Conservation (phyloP, 2,888 invertebrate species). For the Agrotis exclamationis region DNA sequence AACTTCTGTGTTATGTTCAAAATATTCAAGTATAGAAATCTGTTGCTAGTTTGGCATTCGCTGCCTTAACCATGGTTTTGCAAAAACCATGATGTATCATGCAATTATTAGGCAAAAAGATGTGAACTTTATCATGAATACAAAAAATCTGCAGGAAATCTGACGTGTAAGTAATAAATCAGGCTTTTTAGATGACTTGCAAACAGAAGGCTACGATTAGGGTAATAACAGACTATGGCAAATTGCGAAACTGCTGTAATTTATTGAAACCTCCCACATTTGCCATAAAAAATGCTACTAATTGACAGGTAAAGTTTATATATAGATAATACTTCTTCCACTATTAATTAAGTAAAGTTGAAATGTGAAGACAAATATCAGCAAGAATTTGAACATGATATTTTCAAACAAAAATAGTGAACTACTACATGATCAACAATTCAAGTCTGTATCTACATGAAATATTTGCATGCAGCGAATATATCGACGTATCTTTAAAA, state of each 20-base stretch:
- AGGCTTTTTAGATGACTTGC: constrained; percentile 47
- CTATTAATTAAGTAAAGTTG: neutral
- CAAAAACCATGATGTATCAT: neutral
- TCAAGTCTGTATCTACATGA: neutral
- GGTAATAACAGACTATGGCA: constrained; percentile 36
- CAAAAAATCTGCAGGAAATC: constrained; percentile 35
- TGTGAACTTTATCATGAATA: constrained; percentile 6
- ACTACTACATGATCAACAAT: neutral
- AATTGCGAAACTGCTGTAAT: constrained; percentile 31
- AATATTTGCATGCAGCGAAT: neutral
- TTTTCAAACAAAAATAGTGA: neutral
- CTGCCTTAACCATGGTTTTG: neutral
- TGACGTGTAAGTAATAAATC: constrained; percentile 47
- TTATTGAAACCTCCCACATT: constrained; percentile 34
- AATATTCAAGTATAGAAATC: neutral
- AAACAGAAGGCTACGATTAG: constrained; percentile 35
- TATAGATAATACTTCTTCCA: neutral
- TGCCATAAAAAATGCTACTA: constrained; percentile 28
- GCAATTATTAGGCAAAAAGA: constrained; percentile 15
- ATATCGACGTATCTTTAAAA: constrained; percentile 1
- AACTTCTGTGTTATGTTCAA: neutral
- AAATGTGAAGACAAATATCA: neutral
- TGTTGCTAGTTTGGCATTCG: neutral
- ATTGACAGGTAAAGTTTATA: constrained; percentile 10
- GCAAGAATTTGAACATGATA: neutral